A percentile compares a stretch with the other conserved stretches of the same genome.
Conservation (phyloP, 1,140 invertebrate genomes). For the Pollicipes pollicipes region DNA sequence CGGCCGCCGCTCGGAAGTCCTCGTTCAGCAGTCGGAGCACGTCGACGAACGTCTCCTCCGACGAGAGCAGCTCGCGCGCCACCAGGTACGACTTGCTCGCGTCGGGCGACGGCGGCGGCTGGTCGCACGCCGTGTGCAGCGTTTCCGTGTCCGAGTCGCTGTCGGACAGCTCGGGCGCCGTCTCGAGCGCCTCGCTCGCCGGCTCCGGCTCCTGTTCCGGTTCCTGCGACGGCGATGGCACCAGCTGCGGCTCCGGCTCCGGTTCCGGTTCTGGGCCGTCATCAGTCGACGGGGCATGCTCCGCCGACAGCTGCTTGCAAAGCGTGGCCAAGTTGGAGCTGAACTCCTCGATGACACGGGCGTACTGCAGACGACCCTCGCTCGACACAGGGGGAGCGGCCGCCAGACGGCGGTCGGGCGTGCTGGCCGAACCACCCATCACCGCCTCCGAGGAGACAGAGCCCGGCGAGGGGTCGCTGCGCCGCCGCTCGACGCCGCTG, state of each 20-base stretch:
- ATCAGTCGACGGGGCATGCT: no score
- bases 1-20: constrained; percentile 36
- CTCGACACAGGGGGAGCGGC: no score
- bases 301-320: not conserved
- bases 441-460: not conserved
- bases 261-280: not conserved
- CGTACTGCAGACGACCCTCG: not conserved
- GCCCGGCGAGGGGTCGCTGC: not conserved
- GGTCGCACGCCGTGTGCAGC: constrained; percentile 2
- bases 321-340: not conserved
- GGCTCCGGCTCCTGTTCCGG: constrained; percentile 5
- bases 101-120: not conserved
- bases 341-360: not conserved
- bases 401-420: not conserved
- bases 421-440: not conserved
- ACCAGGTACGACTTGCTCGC: constrained; percentile 30
- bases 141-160: constrained; percentile 14
- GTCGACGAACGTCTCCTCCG: constrained; percentile 49
- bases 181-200: constrained; percentile 7
- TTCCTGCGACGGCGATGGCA: not conserved
- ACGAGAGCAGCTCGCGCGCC: constrained; percentile 46
- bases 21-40: constrained; percentile 46
- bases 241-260: not conserved
- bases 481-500: not conserved
- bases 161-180: constrained; percentile 1